phyloP scores from a whole-genome alignment of 2,888 invertebrate species.

The Drosophila mimetica region DNA sequence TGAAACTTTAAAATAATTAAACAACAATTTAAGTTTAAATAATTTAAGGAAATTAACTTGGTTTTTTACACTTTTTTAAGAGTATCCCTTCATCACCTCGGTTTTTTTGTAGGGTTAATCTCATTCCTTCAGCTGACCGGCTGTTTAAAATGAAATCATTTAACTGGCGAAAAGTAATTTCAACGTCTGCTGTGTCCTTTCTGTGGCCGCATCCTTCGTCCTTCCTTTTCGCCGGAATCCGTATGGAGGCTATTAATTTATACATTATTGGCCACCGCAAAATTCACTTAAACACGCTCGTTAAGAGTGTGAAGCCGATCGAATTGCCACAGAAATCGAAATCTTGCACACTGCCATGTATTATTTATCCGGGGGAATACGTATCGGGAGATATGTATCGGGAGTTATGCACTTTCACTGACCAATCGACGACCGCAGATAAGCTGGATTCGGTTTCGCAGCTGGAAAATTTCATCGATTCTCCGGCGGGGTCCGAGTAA shows the following conservation, averaged over 20 bases:
- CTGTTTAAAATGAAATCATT: constrained; percentile 59
- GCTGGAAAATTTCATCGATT: constrained; percentile 6
- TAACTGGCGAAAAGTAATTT: constrained; percentile 8
- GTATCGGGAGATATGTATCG: not conserved
- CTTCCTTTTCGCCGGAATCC: not conserved
- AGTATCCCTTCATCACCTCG: not conserved
- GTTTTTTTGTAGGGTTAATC: not conserved
- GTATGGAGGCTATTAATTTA: constrained; percentile 59
- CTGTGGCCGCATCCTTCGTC: not conserved
- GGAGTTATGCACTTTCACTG: constrained; percentile 11
- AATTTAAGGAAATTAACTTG: not conserved
- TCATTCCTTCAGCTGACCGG: constrained; percentile 1
- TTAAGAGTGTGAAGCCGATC: constrained; percentile 29
- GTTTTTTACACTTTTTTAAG: not conserved
- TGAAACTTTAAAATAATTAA: constrained; percentile 18
- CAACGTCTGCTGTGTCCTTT: constrained; percentile 6
- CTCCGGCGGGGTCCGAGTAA: constrained; percentile 43
- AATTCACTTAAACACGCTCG: constrained; percentile 66
- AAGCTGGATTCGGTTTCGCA: constrained; percentile 32
- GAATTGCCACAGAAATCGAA: constrained; percentile 36
- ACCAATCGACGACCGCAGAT: constrained; percentile 19
- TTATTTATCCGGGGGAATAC: constrained; percentile 59
- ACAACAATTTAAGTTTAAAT: not conserved
- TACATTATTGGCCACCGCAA: constrained; percentile 61
- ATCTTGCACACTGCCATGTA: constrained; percentile 52